Evolutionary conservation across 2,113 vertebrate genomes (phyloP).

Genomic region (Clarias magur): DNA sequence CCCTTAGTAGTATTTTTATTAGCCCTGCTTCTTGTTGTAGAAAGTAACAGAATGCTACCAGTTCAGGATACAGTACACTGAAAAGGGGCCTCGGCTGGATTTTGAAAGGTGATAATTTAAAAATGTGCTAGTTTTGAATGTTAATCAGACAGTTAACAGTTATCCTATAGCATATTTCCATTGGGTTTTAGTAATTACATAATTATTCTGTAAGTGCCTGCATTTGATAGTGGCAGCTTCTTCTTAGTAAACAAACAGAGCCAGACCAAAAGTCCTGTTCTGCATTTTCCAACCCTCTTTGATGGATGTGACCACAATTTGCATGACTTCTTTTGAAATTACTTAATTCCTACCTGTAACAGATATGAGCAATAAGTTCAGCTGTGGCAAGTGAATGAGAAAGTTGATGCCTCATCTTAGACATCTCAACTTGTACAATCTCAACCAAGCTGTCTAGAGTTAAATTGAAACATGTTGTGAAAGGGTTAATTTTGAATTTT

Average conservation of each 20-base stretch:
- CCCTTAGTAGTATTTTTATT: not conserved
- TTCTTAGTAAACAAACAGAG: not conserved
- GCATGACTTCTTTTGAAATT: not conserved
- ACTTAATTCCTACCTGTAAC: too few relatives aligned
- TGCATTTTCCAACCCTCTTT: not conserved
- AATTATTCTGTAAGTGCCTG: too few relatives aligned
- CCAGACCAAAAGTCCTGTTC: not conserved
- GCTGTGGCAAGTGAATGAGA: not conserved
- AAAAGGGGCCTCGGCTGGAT: constrained; percentile 81
- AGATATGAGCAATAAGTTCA: not conserved
- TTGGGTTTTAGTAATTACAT: not conserved
- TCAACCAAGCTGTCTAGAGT: not conserved
- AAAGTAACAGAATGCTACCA: constrained; percentile 92
- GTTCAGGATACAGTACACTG: constrained; percentile 89
- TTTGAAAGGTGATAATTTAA: constrained; percentile 78
- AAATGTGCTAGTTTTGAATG: not conserved
- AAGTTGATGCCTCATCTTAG: not conserved
- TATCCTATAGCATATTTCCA: not conserved
- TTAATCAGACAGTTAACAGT: not conserved
- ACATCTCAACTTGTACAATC: not conserved
- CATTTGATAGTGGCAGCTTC: not conserved
- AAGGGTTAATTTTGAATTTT: not conserved
- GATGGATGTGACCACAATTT: too few relatives aligned
- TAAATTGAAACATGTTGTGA: not conserved
- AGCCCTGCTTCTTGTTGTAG: constrained; percentile 71